phyloP scores from a whole-genome alignment of 2,113 vertebrate species.

The Morone chrysops region DNA sequence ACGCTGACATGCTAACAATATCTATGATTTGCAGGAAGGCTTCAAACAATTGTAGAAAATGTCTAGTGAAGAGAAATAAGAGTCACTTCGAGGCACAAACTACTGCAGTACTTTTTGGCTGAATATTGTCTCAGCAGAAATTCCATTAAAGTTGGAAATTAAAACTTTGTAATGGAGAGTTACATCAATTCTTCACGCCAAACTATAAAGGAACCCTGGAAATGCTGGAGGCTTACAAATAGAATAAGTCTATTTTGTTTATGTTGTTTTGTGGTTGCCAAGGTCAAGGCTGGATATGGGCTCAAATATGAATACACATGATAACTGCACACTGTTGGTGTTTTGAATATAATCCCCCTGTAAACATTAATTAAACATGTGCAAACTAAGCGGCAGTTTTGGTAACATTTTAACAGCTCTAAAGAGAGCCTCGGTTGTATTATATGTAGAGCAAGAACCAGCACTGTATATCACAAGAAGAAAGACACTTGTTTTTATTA shows the following conservation, averaged over 20 bases:
- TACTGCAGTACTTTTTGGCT: not conserved
- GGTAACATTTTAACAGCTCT: not conserved
- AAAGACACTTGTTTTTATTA: slow-evolving; percentile 79
- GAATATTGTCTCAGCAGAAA: slow-evolving; percentile 30
- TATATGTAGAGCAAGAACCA: not conserved
- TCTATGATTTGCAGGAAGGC: not conserved
- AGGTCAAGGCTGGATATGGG: not conserved
- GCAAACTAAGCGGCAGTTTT: slow-evolving; percentile 15
- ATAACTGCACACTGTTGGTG: slow-evolving; percentile 18
- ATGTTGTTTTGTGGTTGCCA: not conserved
- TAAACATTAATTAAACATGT: slow-evolving; percentile 24
- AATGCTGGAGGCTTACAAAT: slow-evolving; percentile 11
- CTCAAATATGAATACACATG: slow-evolving; percentile 12
- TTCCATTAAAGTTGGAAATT: slow-evolving; percentile 24
- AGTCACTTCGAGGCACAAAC: not conserved
- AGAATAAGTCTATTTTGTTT: slow-evolving; percentile 28
- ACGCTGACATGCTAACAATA: not conserved
- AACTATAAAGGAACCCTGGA: not conserved
- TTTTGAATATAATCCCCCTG: slow-evolving; percentile 17
- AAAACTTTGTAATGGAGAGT: slow-evolving; percentile 20
- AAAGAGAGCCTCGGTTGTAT: not conserved
- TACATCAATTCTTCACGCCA: slow-evolving; percentile 33
- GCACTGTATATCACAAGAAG: slow-evolving; percentile 37
- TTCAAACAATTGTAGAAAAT: slow-evolving; percentile 10
- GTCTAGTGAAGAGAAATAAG: not conserved